Evolutionary conservation across 2,888 invertebrate genomes (phyloP).

Genomic region (Amorpha juglandis): DNA sequence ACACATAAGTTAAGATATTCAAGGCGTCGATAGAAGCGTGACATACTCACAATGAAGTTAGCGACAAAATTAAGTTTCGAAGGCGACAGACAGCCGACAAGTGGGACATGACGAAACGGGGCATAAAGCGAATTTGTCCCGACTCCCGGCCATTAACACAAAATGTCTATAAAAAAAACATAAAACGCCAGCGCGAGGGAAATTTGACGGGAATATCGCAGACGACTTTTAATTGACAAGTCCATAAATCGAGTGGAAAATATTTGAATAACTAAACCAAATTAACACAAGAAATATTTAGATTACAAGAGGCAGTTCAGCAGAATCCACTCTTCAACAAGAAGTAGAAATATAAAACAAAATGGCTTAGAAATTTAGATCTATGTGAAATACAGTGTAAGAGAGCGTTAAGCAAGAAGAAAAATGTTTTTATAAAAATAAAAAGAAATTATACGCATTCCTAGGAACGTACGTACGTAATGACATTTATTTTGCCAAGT

Average conservation of each 20-base stretch:
- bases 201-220: not conserved
- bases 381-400: too few relatives aligned
- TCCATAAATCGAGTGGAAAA: not conserved
- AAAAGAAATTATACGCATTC: too few relatives aligned
- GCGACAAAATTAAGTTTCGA: slow-evolving; percentile 49
- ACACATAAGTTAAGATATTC: slow-evolving; percentile 19
- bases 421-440: too few relatives aligned
- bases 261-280: not conserved
- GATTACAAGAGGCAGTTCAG: not conserved
- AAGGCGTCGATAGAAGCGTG: slow-evolving; percentile 16
- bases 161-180: slow-evolving; percentile 22
- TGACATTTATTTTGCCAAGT: too few relatives aligned
- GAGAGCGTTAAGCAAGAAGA: too few relatives aligned
- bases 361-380: too few relatives aligned
- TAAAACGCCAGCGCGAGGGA: slow-evolving; percentile 5
- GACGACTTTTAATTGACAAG: not conserved
- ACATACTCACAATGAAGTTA: slow-evolving; percentile 49
- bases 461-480: too few relatives aligned
- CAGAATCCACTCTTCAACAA: too few relatives aligned
- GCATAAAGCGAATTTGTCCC: slow-evolving; percentile 30
- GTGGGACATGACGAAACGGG: slow-evolving; percentile 40
- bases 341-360: too few relatives aligned
- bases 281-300: not conserved
- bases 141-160: slow-evolving; percentile 16
- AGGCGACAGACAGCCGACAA: slow-evolving; percentile 41